phyloP scores from a whole-genome alignment of 2,797 vertebrate genomes.

The Chrysocyon brachyurus region DNA sequence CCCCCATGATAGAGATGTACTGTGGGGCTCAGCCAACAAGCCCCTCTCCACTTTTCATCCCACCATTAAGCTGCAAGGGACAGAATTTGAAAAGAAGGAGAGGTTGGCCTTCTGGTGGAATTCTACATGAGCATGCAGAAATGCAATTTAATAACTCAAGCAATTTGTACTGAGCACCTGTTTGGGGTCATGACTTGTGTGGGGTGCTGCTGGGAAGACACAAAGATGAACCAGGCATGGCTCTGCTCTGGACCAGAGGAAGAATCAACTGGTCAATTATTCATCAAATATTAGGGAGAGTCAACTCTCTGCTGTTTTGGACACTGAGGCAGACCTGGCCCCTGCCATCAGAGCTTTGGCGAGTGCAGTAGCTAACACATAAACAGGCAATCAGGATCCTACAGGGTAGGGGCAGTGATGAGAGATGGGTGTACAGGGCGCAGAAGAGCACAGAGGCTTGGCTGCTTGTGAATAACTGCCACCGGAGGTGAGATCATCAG shows the following conservation, averaged over 20 bases:
- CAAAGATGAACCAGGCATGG: background rate
- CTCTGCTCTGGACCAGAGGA: background rate
- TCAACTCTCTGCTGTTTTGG: background rate
- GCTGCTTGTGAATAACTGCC: background rate
- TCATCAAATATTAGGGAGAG: background rate
- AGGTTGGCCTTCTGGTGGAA: background rate
- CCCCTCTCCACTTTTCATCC: background rate
- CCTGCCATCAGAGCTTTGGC: background rate
- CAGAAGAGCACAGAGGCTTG: rapidly evolving
- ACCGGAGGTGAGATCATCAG: background rate
- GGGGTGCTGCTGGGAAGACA: background rate
- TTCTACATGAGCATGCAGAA: background rate
- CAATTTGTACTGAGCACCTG: background rate
- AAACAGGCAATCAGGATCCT: background rate
- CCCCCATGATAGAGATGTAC: background rate
- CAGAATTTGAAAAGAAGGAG: background rate
- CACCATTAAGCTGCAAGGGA: background rate
- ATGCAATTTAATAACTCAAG: background rate
- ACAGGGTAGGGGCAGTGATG: background rate
- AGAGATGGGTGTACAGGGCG: background rate
- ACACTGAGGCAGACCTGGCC: background rate
- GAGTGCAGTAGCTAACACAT: background rate
- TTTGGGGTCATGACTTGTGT: background rate
- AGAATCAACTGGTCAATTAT: background rate
- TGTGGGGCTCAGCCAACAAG: background rate